These are phyloP conservation scores for Lepetodrilus schrolli DNA, from an alignment of 2,888 invertebrate species.

Conservation along the genomic window DNA sequence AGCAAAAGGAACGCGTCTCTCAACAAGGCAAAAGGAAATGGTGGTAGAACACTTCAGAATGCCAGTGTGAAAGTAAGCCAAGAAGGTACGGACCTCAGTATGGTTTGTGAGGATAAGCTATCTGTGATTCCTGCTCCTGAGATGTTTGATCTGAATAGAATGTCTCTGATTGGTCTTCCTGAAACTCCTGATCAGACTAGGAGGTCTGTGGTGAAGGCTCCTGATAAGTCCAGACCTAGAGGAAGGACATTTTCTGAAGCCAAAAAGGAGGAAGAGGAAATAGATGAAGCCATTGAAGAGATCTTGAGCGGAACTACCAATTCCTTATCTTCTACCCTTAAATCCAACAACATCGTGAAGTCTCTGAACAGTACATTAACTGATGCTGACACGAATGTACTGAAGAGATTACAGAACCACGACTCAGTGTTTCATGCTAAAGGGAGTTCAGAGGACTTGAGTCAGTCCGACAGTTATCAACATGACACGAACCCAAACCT, in stretches of 20 bases:
- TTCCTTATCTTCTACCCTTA: constrained; percentile 49
- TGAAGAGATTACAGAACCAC: constrained; percentile 50
- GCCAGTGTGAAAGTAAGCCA: neutral
- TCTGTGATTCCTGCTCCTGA: neutral
- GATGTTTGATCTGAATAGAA: neutral
- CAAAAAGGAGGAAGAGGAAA: constrained; percentile 45
- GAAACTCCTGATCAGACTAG: neutral
- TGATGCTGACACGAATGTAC: constrained; percentile 56
- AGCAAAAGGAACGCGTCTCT: neutral
- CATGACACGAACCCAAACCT: constrained; percentile 55
- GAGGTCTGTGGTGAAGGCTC: neutral
- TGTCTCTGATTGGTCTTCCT: neutral
- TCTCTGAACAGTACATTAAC: constrained; percentile 58
- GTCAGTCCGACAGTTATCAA: constrained; percentile 43
- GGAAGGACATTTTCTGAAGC: constrained; percentile 61
- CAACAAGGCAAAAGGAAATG: neutral
- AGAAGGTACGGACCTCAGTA: neutral
- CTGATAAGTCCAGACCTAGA: constrained; percentile 33
- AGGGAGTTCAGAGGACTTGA: constrained; percentile 29
- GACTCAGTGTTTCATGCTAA: constrained; percentile 65
- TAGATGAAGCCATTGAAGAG: constrained; percentile 69
- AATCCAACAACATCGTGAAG: constrained; percentile 43
- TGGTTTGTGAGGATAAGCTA: neutral
- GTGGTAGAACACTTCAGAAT: no score
- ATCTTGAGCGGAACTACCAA: constrained; percentile 63